Conservation (phyloP, 2,797 vertebrate genomes). For the Diplodus puntazzo region DNA sequence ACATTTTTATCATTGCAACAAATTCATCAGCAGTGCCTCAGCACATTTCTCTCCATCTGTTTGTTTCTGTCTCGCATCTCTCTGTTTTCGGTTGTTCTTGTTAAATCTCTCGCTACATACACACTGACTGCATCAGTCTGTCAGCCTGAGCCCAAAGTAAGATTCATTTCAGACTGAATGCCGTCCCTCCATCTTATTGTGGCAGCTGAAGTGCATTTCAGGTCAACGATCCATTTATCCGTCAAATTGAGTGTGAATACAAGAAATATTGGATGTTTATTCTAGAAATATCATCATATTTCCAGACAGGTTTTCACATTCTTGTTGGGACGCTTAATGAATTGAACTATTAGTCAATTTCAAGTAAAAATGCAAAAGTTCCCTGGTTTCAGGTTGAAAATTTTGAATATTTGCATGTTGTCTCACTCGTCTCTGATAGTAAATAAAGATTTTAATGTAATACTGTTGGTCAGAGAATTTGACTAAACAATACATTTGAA, state of each 20-base stretch:
- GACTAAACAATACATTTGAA: background rate
- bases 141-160: conserved; percentile 4
- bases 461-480: background rate
- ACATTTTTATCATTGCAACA: conserved; percentile 18
- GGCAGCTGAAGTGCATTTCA: conserved; percentile 32
- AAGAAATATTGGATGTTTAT: background rate
- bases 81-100: conserved; percentile 7
- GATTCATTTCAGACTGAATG: conserved; percentile 10
- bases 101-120: conserved; percentile 5
- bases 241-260: background rate
- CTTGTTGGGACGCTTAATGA: background rate
- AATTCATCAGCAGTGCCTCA: conserved; percentile 11
- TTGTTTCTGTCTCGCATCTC: conserved; percentile 5
- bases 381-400: background rate
- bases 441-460: no score
- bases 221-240: conserved; percentile 27
- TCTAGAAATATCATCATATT: background rate
- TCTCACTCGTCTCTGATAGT: background rate
- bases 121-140: conserved; percentile 15
- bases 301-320: background rate
- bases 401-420: background rate
- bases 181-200: conserved; percentile 10
- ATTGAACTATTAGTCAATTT: background rate
- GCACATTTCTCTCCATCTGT: conserved; percentile 21
- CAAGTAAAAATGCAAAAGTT: background rate